These are phyloP conservation scores for Ochropleura plecta DNA, from an alignment of 2,888 invertebrate species.

Conservation along the genomic window DNA sequence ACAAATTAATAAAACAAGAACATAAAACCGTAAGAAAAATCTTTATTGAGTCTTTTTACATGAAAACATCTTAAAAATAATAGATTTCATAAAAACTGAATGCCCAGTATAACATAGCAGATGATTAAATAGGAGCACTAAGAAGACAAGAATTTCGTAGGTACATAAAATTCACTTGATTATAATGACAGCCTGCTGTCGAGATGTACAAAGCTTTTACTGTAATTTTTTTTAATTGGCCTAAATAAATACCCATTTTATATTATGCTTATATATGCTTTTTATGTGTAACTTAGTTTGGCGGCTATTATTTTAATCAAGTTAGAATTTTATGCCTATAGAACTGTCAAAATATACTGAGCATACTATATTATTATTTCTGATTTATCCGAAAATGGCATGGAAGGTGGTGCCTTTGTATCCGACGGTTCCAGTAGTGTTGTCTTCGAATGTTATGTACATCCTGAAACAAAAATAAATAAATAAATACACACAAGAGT, in stretches of 20 bases:
- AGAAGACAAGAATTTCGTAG: background rate
- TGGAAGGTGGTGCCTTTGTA: slow-evolving; percentile 93
- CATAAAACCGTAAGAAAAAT: background rate
- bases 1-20: background rate
- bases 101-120: background rate
- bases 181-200: background rate
- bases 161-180: background rate
- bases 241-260: background rate
- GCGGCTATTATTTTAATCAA: background rate
- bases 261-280: background rate
- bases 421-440: slow-evolving; percentile 91
- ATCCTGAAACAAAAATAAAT: slow-evolving; percentile 87
- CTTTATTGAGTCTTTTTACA: slow-evolving; percentile 21
- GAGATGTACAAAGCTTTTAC: background rate
- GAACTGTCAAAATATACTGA: slow-evolving; percentile 12
- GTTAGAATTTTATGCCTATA: background rate
- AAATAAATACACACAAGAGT: too few species aligned
- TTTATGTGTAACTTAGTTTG: background rate
- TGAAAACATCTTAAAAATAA: background rate
- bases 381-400: slow-evolving; percentile 87
- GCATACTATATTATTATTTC: slow-evolving; percentile 8
- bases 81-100: background rate
- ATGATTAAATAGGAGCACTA: background rate
- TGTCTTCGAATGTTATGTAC: slow-evolving; percentile 92
- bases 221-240: too few species aligned